phyloP scores from a whole-genome alignment of 2,888 invertebrate genomes.

The Cerastis leucographa region DNA sequence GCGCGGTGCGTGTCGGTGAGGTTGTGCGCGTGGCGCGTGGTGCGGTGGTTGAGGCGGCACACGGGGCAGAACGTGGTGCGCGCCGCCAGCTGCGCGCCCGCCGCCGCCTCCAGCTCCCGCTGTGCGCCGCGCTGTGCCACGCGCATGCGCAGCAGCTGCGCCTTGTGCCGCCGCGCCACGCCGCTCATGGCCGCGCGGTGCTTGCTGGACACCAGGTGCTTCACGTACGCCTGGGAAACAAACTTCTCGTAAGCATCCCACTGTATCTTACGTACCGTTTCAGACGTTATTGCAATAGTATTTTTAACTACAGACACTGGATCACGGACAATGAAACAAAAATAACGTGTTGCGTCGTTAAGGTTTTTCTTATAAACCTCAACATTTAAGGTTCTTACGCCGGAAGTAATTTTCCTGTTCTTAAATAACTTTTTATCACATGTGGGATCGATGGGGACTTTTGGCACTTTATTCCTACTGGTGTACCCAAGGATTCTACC shows the following conservation, averaged over 20 bases:
- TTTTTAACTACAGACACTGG: background rate
- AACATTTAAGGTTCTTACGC: background rate
- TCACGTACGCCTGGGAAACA: slow-evolving; percentile 91
- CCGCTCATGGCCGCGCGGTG: slow-evolving; percentile 94
- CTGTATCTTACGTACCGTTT: background rate
- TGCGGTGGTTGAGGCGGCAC: slow-evolving; percentile 94
- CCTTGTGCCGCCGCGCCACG: slow-evolving; percentile 94
- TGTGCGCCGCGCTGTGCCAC: slow-evolving; percentile 95
- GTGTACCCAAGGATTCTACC: too few relatives aligned
- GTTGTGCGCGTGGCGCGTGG: slow-evolving; percentile 94
- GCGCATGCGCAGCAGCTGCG: slow-evolving; percentile 94
- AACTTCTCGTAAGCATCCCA: background rate
- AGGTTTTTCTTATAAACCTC: background rate
- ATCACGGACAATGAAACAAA: background rate
- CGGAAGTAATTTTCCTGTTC: too few relatives aligned
- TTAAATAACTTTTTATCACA: too few relatives aligned
- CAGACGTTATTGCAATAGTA: background rate
- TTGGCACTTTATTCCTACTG: too few relatives aligned
- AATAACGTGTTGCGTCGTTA: background rate
- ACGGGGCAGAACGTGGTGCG: slow-evolving; percentile 93
- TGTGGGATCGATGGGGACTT: too few relatives aligned
- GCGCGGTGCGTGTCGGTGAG: slow-evolving; percentile 95
- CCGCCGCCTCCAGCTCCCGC: slow-evolving; percentile 94
- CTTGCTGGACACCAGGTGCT: slow-evolving; percentile 93
- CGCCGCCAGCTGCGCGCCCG: slow-evolving; percentile 91